Evolutionary conservation across 2,888 invertebrate genomes (phyloP), one percentile per base, ranked within the genome.

Genomic region (Scotopteryx bipunctaria): DNA sequence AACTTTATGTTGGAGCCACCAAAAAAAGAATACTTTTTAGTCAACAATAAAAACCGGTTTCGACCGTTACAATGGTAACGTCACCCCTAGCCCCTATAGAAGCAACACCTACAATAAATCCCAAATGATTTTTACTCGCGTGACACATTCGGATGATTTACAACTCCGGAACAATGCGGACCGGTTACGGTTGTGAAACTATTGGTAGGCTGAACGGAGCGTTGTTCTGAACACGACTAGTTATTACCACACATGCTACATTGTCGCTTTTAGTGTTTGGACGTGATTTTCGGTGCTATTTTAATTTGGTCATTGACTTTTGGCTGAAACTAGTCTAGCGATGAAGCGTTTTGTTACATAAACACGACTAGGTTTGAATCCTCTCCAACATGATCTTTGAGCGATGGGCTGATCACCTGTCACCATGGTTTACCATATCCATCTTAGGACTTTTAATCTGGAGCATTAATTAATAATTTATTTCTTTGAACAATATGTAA

Each of bases 141-240:
- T 78, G 84, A 84, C 87, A 82, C 78, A 76, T 83, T 79, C 75
- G 67, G 72, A 78, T 87, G 88, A 88, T 88, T 87, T 88, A 88
- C 83, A 70, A 66, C 77, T 54, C 71, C 57, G 59, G 76, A 81
- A 87, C 86, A 86, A 85, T 82, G 70, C 71, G 71, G 71, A 77
- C 81, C 78, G 80, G 86, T 82, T 81, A 83, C 81, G 78, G 79
- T 77, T 75, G 77, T 80, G 76, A 81, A 78, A 82, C 72, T 57
- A 50, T 68, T 78, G 79, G 78, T 71, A 76, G 61, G 65, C 66
- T 73, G 72, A 71, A 76, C 73, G 78, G 68, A n/a, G 67, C 72
- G 81, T 81, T 83, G 77, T 78, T 73, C 65, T 70, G 59, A 66
- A 68, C 64, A 67, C 68, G 71, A 68, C 71, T 68, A 66, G 76